phyloP scores from a whole-genome alignment of 2,888 invertebrate species.

The Acronicta psi region DNA sequence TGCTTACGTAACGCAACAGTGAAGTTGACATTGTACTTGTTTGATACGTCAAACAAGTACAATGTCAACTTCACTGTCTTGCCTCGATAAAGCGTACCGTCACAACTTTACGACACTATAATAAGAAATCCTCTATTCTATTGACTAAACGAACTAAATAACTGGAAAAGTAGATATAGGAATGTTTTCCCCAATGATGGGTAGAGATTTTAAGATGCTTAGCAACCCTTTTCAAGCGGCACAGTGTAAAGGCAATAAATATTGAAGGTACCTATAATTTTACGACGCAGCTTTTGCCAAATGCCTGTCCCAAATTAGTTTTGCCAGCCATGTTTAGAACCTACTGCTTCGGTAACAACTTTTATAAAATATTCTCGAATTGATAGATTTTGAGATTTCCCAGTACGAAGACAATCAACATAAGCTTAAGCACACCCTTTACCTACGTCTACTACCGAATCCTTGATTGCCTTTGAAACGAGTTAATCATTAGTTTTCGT shows the following conservation, averaged over 20 bases:
- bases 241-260: slow-evolving; percentile 28
- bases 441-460: not conserved
- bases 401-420: no score
- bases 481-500: not conserved
- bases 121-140: slow-evolving; percentile 2
- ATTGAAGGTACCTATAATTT: slow-evolving; percentile 15
- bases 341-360: slow-evolving; percentile 12
- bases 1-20: slow-evolving; percentile 41
- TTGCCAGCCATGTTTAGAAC: slow-evolving; percentile 32
- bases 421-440: no score
- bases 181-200: no score
- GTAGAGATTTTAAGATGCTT: slow-evolving; percentile 8
- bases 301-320: slow-evolving; percentile 33
- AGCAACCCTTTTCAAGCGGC: slow-evolving; percentile 20
- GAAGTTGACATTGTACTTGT: slow-evolving; percentile 36
- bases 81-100: slow-evolving; percentile 21
- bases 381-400: slow-evolving; percentile 7
- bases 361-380: slow-evolving; percentile 17
- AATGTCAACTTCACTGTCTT: no score
- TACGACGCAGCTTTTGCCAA: slow-evolving; percentile 26
- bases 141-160: no score
- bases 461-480: not conserved
- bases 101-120: slow-evolving; percentile 7
- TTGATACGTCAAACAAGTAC: no score
- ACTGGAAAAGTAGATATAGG: not conserved